These are phyloP conservation scores for Zosterops lateralis DNA, from an alignment of 2,113 vertebrate genomes.

Conservation along the genomic window DNA sequence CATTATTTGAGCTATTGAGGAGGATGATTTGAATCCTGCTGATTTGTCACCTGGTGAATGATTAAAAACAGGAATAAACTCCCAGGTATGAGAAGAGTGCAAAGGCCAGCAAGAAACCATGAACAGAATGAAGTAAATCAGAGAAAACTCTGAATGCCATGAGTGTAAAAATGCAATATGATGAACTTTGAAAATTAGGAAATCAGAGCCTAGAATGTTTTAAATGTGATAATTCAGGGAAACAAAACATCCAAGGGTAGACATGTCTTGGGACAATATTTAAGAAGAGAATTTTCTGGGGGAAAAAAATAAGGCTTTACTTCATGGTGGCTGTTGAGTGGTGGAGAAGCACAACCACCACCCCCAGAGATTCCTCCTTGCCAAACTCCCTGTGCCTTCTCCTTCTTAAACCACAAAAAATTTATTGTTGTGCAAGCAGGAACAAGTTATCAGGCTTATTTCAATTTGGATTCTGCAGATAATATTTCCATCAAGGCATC, in stretches of 20 bases:
- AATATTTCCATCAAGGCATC: background rate
- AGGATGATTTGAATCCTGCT: background rate
- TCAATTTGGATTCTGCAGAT: background rate
- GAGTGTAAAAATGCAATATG: background rate
- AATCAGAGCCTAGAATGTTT: background rate
- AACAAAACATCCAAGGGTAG: background rate
- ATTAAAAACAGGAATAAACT: background rate
- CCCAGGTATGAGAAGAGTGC: background rate
- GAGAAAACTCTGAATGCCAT: background rate
- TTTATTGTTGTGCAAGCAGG: background rate
- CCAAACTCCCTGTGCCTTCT: background rate
- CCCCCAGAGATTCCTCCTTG: background rate
- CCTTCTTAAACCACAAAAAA: background rate
- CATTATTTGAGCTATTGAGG: background rate
- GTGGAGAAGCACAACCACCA: background rate
- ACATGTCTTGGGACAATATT: background rate
- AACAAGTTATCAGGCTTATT: background rate
- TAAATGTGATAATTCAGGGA: background rate
- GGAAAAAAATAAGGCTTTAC: background rate
- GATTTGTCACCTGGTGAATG: background rate
- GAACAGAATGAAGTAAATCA: background rate
- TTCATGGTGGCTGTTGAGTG: background rate
- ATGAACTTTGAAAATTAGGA: background rate
- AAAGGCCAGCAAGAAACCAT: background rate
- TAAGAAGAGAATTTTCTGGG: background rate